These are phyloP conservation scores for Limnephilus rhombicus DNA, from an alignment of 2,888 invertebrate species.

Conservation along the genomic window DNA sequence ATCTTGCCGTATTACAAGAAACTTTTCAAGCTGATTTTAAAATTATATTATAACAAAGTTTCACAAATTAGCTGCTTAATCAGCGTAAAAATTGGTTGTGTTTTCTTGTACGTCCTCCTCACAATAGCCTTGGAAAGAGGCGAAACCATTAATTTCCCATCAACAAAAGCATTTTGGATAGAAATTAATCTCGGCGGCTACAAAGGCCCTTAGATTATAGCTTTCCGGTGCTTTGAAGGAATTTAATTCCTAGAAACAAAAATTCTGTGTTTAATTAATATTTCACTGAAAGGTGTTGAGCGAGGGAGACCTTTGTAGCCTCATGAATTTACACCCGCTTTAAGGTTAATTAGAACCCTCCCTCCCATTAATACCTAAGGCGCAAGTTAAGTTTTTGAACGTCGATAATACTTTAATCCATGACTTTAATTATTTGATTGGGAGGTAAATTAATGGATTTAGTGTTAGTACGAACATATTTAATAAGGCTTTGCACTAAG, in stretches of 20 bases:
- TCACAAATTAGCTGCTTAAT: not conserved
- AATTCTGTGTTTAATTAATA: constrained; percentile 47
- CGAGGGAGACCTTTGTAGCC: constrained; percentile 10
- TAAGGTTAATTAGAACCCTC: constrained; percentile 26
- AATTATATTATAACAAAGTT: too few species aligned
- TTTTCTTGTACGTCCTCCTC: not conserved
- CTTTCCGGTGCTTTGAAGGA: constrained; percentile 45
- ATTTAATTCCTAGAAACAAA: constrained; percentile 48
- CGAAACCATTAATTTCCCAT: constrained; percentile 25
- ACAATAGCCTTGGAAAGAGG: not conserved
- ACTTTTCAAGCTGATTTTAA: too few species aligned
- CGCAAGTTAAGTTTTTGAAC: not conserved
- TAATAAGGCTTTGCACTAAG: not conserved
- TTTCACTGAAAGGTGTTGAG: constrained; percentile 23
- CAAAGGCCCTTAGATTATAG: constrained; percentile 40
- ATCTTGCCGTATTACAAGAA: too few species aligned
- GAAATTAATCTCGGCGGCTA: constrained; percentile 35
- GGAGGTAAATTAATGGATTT: not conserved
- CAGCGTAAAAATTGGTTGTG: not conserved
- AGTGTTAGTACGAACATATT: not conserved
- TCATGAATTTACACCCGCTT: constrained; percentile 37
- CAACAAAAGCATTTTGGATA: constrained; percentile 28
- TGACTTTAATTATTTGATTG: not conserved
- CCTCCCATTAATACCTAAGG: not conserved
- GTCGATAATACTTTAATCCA: not conserved